phyloP scores from a whole-genome alignment of 2,888 invertebrate genomes.

The Phragmatobia fuliginosa region DNA sequence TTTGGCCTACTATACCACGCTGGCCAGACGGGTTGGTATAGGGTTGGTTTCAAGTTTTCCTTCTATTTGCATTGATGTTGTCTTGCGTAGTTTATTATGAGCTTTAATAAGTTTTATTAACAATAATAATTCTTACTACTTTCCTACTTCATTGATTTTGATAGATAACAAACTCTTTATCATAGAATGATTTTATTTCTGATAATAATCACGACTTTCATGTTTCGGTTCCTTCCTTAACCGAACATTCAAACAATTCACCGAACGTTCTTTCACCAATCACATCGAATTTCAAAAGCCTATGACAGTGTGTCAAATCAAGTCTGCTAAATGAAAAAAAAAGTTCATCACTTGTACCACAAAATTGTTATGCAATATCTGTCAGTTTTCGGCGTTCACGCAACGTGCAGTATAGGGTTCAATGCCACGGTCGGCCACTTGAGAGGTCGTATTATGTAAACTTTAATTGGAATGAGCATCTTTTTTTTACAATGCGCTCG shows the following conservation, averaged over 20 bases:
- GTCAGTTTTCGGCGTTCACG: conserved; percentile 56
- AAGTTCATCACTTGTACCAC: conserved; percentile 20
- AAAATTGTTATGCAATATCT: conserved; percentile 45
- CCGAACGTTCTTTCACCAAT: too few species aligned
- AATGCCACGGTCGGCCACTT: conserved; percentile 69
- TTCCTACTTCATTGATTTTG: too few species aligned
- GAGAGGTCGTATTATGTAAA: conserved; percentile 56
- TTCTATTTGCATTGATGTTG: too few species aligned
- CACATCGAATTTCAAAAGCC: neutral
- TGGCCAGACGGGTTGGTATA: too few species aligned
- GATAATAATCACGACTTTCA: neutral
- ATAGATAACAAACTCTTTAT: neutral
- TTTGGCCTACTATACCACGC: too few species aligned
- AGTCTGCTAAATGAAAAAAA: neutral
- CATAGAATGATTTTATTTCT: neutral
- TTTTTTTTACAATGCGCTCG: conserved; percentile 35
- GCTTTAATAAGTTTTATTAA: too few species aligned
- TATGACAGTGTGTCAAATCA: neutral
- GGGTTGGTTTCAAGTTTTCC: too few species aligned
- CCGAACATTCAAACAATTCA: too few species aligned
- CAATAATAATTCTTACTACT: neutral
- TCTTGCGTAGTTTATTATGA: too few species aligned
- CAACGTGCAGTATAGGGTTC: conserved; percentile 59
- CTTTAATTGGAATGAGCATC: conserved; percentile 43
- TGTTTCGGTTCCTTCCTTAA: too few species aligned